phyloP scores from a whole-genome alignment of 2,113 vertebrate species.

The Hemibagrus wyckioides region DNA sequence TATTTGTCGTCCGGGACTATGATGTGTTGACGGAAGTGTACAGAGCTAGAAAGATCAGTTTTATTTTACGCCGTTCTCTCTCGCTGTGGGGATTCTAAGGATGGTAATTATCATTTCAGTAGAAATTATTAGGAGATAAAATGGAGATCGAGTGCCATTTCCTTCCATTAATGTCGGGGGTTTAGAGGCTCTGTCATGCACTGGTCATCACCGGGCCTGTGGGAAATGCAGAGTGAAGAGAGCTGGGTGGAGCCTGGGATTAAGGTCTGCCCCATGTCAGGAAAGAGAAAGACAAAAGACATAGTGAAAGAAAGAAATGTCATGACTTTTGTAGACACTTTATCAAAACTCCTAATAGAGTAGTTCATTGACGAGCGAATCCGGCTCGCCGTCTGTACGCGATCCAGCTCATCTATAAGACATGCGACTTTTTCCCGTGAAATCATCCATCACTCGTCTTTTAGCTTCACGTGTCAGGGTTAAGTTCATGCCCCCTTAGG shows the following conservation, averaged over 20 bases:
- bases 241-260: slow-evolving; percentile 79
- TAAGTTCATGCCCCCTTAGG: slow-evolving; percentile 1
- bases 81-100: slow-evolving; percentile 70
- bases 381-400: background rate
- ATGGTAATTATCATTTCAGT: slow-evolving; percentile 99
- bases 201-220: slow-evolving; percentile 82
- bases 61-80: slow-evolving; percentile 62
- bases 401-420: background rate
- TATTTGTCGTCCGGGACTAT: slow-evolving; percentile 84
- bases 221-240: slow-evolving; percentile 81
- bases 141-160: slow-evolving; percentile 92
- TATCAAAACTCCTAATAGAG: background rate
- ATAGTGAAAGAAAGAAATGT: slow-evolving; percentile 59
- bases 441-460: background rate
- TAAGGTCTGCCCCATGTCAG: slow-evolving; percentile 71
- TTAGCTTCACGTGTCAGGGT: slow-evolving; percentile 21
- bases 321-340: slow-evolving; percentile 46
- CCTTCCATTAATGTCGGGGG: slow-evolving; percentile 86
- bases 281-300: slow-evolving; percentile 69
- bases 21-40: slow-evolving; percentile 80
- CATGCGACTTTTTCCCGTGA: background rate
- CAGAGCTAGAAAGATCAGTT: slow-evolving; percentile 53
- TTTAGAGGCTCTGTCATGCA: slow-evolving; percentile 90
- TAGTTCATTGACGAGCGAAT: background rate
- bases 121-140: slow-evolving; percentile 96